Percentiles rank a stretch among this genome's conserved stretches.
Conservation (phyloP, 2,113 vertebrate species). For the Campylomormyrus tamandua region DNA sequence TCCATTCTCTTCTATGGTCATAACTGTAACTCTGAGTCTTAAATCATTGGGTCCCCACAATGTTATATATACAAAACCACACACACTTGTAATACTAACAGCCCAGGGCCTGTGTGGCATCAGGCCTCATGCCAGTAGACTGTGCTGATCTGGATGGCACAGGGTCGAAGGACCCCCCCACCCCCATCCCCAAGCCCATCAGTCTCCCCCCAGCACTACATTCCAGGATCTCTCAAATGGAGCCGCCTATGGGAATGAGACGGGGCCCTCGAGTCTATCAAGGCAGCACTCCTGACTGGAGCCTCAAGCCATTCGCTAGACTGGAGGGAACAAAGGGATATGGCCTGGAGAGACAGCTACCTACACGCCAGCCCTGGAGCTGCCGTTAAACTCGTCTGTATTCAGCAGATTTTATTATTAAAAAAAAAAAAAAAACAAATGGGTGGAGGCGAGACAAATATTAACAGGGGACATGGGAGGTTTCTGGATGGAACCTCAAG, state of each 20-base stretch:
- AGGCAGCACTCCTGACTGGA: slow-evolving; percentile 42
- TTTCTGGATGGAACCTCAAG: slow-evolving; percentile 32
- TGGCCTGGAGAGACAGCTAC: slow-evolving; percentile 44
- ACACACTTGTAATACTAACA: not conserved
- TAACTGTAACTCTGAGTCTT: too few relatives aligned
- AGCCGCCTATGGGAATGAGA: not conserved
- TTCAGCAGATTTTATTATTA: slow-evolving; percentile 40
- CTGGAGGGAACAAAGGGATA: slow-evolving; percentile 25
- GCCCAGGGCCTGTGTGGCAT: not conserved
- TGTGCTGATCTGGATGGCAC: not conserved
- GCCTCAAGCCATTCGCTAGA: slow-evolving; percentile 53
- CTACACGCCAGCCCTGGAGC: slow-evolving; percentile 44
- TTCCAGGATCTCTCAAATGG: not conserved
- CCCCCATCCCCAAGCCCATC: not conserved
- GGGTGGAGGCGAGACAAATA: slow-evolving; percentile 43
- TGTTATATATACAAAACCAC: too few relatives aligned
- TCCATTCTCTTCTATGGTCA: too few relatives aligned
- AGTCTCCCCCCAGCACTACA: not conserved
- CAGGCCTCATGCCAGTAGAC: not conserved
- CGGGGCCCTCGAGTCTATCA: not conserved
- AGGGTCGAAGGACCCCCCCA: not conserved
- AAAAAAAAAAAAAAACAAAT: slow-evolving; percentile 20
- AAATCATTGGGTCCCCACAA: too few relatives aligned
- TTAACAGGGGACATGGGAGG: slow-evolving; percentile 19
- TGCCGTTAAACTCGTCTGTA: slow-evolving; percentile 57